Conservation (phyloP, 2,888 invertebrate genomes). For the Acronicta alni region DNA sequence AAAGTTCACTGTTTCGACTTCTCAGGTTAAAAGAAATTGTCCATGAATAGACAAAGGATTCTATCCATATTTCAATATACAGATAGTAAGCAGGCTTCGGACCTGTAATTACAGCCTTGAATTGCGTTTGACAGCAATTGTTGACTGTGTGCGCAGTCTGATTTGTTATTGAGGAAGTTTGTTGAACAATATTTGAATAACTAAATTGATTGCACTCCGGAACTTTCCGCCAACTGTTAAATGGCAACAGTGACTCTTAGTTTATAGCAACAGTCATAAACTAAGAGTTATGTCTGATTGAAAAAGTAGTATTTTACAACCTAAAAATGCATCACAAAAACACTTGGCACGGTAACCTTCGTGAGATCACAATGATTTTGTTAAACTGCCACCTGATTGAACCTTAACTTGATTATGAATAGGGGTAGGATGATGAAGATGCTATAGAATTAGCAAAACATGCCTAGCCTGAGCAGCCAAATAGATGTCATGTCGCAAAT, state of each 20-base stretch:
- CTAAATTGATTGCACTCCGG: constrained; percentile 35
- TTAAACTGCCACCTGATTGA: no score
- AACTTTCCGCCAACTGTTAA: constrained; percentile 25
- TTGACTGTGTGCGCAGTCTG: constrained; percentile 33
- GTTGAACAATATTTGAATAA: constrained; percentile 50
- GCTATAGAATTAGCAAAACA: background rate
- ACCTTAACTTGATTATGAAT: no score
- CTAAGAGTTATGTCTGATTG: background rate
- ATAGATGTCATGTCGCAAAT: constrained; percentile 15
- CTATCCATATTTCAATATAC: no score
- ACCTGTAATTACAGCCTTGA: constrained; percentile 20
- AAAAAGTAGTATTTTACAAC: no score
- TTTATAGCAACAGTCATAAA: background rate
- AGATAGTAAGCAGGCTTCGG: constrained; percentile 1
- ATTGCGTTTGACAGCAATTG: constrained; percentile 27
- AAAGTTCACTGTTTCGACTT: no score
- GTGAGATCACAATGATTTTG: no score
- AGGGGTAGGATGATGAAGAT: background rate
- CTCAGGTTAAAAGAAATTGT: constrained; percentile 23
- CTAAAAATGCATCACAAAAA: background rate
- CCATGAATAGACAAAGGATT: constrained; percentile 26
- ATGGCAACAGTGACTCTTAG: constrained; percentile 3
- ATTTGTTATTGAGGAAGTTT: constrained; percentile 43
- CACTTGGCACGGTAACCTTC: no score
- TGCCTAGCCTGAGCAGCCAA: no score